Conservation (phyloP, 1,140 invertebrate species). For the Mya arenaria region DNA sequence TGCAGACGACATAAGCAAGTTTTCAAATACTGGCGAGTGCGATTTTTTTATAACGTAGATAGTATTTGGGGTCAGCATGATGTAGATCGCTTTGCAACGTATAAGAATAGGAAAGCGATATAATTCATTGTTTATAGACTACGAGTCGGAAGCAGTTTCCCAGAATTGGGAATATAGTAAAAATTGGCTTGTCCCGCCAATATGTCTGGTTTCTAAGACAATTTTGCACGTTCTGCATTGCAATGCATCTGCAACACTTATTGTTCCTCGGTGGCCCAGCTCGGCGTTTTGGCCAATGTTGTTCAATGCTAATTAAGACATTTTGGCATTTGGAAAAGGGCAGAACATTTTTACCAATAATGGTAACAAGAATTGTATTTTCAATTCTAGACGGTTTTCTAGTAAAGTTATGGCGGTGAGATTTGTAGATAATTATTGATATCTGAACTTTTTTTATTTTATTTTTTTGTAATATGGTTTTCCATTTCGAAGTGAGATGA, state of each 20-base stretch:
- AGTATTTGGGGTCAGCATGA: background rate
- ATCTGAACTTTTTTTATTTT: background rate
- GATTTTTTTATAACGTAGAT: background rate
- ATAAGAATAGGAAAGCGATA: no score
- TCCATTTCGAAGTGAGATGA: no score
- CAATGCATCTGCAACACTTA: constrained; percentile 16
- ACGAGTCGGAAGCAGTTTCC: no score
- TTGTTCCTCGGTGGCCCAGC: constrained; percentile 42
- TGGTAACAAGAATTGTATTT: no score
- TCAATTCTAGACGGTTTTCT: background rate
- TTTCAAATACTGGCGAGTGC: background rate
- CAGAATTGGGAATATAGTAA: constrained; percentile 13
- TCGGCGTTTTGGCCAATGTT: background rate
- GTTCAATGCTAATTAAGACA: background rate
- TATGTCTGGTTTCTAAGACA: constrained; percentile 9
- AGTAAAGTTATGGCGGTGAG: background rate
- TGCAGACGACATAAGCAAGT: background rate
- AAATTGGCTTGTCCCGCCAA: constrained; percentile 38
- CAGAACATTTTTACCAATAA: no score
- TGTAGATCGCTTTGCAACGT: background rate
- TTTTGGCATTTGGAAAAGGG: background rate
- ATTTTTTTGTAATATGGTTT: no score
- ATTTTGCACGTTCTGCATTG: constrained; percentile 22
- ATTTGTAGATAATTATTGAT: background rate
- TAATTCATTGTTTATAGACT: no score